Base-by-base conservation (phyloP, 2,888 invertebrate species). In the Cremastobaeus sp. region DNA sequence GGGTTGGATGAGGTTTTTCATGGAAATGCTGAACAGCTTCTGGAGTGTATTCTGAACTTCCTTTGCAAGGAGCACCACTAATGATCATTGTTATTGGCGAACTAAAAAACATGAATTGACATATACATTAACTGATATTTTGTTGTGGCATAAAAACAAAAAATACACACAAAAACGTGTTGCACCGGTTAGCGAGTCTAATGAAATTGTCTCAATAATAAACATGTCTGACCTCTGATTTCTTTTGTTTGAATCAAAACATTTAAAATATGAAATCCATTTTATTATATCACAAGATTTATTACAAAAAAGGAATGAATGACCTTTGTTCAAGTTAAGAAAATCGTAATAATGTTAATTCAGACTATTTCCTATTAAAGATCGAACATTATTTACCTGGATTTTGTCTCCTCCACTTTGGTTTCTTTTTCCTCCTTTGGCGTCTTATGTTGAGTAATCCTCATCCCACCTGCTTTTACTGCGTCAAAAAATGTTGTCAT, bases 401-500 rank as follows among this genome's bases (percentile, higher is more conserved):
- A 91, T 57, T 93, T 87, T 0, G 77, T 75, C 59, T 86, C 87
- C 34, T 78, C 78, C 0, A 81, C 76, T 85, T 91, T 93, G 9
- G 89, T 89, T 57, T 92, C 92, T 78, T 92, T 92, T 80, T 90
- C 89, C 34, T 91, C 88, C 79, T 92, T 92, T 3, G 92, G 91
- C 0, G 90, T 88, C 88, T 96, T 96, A 84, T 96, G 94, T 83
- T 96, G 96, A 9, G 95, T 95, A 82, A 96, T 96, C 79, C 96
- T 91, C 96, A 96, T 96, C 1, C 96, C 96, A 50, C 96, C 96
- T 64, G 95, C 96, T 90, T 96, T 96, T 1, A 96, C 96, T 96
- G 88, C 52, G 81, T 76, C 35, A 18, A 35, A 35, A 45, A 28
- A 9, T n/a, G n/a, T n/a, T n/a, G n/a, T n/a, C n/a, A n/a, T n/a